These are phyloP conservation scores for Pogonophryne albipinna DNA, from an alignment of 2,797 vertebrate genomes.

Conservation along the genomic window DNA sequence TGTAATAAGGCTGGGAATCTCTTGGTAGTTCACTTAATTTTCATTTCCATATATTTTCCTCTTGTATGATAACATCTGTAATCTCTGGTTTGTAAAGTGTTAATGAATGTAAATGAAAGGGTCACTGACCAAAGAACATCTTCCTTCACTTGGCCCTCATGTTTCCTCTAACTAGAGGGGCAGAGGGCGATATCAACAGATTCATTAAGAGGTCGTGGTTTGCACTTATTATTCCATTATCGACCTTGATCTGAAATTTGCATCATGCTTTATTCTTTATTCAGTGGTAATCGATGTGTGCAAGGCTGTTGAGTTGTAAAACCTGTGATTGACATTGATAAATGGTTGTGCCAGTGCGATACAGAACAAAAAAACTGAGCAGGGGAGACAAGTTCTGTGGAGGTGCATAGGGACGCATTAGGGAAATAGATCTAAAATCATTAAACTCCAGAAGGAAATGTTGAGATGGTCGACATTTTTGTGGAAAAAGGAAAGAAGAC, in stretches of 20 bases:
- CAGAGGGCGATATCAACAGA: slow-evolving; percentile 49
- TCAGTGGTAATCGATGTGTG: slow-evolving; percentile 69
- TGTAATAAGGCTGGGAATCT: slow-evolving; percentile 38
- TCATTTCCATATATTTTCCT: slow-evolving; percentile 13
- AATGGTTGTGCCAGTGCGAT: slow-evolving; percentile 62
- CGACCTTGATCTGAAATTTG: slow-evolving; percentile 71
- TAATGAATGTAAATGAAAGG: slow-evolving; percentile 33
- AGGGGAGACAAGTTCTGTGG: slow-evolving; percentile 22
- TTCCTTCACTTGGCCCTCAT: slow-evolving; percentile 2
- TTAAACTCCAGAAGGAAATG: slow-evolving; percentile 27
- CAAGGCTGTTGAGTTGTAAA: slow-evolving; percentile 75
- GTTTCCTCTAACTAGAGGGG: slow-evolving; percentile 38
- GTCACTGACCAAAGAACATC: slow-evolving; percentile 17
- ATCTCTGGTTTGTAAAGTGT: slow-evolving; percentile 11
- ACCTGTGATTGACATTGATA: slow-evolving; percentile 76
- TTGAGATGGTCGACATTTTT: slow-evolving; percentile 31
- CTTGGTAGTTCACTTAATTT: background rate
- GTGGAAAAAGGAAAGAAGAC: slow-evolving; percentile 20
- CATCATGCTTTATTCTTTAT: slow-evolving; percentile 66
- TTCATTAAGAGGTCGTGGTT: slow-evolving; percentile 65
- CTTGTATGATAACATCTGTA: slow-evolving; percentile 1
- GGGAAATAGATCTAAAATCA: slow-evolving; percentile 9
- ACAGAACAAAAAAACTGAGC: slow-evolving; percentile 18
- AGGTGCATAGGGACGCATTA: slow-evolving; percentile 21
- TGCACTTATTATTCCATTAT: slow-evolving; percentile 74